Base-by-base conservation (phyloP, 2,113 vertebrate species). In the Indicator maculatus region DNA sequence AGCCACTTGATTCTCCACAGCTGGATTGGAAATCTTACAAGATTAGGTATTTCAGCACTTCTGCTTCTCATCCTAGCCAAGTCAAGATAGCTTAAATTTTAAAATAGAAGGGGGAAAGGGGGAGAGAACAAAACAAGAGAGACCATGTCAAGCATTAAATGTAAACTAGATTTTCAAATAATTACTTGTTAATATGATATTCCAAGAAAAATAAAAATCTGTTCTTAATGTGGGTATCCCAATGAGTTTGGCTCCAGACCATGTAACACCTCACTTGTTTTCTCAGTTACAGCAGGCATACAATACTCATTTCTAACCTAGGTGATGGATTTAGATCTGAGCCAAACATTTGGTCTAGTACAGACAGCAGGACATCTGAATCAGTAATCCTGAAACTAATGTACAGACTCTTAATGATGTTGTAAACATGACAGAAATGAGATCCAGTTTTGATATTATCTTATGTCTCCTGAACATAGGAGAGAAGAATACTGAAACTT, bases 1-100 rank as follows among this genome's bases (percentile, higher is more conserved):
- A 95, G 63, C 44, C 66, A 80, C 59, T 91, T 96, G 95, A 96
- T 96, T 91, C 41, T 83, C 47, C 66, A 76, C 95, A 97, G 93
- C 87, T 96, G 96, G 91, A 45, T 60, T 93, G 79, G 81, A 96
- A 90, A 65, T 87, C 80, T 90, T 79, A 81, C 64, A 94, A 90
- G 59, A 88, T 78, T 85, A 81, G 44, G 53, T 83, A 86, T 92
- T 93, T 97, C 91, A 90, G 58, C 83, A 90, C 88, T 95, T 93
- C 91, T 93, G 56, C 89, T 87, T 96, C 84, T 58, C 60, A 33
- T 84, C 44, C 74, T 69, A 73, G 66, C 41, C 33, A 69, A 88
- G 45, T 23, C 28, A 44, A 93, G 67, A 71, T 26, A 93, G 30
- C 59, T 65, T 74, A 89, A 79, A 84, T 53, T 52, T 59, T 31